Percentiles rank a stretch among this genome's conserved stretches.
These are phyloP conservation scores for Mesitornis unicolor DNA, from an alignment of 2,113 vertebrate genomes.

Conservation along the genomic window DNA sequence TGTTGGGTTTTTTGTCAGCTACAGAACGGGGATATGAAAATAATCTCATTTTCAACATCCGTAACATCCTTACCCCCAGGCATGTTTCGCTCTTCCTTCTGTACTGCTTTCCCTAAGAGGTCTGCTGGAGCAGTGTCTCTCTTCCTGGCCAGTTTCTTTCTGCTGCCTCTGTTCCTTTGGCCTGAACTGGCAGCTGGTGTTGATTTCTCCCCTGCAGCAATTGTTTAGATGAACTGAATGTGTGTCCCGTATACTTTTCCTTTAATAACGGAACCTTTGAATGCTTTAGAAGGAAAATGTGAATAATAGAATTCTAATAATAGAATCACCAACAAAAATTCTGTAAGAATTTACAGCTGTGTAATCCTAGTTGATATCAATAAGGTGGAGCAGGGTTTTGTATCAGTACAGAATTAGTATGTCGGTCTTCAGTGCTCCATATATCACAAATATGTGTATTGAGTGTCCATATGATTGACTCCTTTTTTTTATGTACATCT, in stretches of 20 bases:
- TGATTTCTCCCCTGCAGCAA: not conserved
- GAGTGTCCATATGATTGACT: constrained; percentile 10
- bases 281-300: not conserved
- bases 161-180: not conserved
- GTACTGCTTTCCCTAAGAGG: not conserved
- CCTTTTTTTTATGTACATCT: constrained; percentile 44
- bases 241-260: not conserved
- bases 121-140: not conserved
- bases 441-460: not conserved
- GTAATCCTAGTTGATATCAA: not conserved
- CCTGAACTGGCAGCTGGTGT: not conserved
- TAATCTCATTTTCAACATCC: not conserved
- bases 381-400: not conserved
- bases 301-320: not conserved
- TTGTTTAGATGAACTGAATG: not conserved
- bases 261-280: not conserved
- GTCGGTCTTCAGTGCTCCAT: not conserved
- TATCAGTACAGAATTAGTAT: not conserved
- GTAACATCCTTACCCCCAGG: not conserved
- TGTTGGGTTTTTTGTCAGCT: not conserved
- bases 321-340: not conserved
- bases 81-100: not conserved
- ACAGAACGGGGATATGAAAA: not conserved
- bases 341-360: not conserved
- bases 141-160: not conserved